Base-by-base conservation (phyloP, 2,888 invertebrate genomes). In the Podabrus alpinus region DNA sequence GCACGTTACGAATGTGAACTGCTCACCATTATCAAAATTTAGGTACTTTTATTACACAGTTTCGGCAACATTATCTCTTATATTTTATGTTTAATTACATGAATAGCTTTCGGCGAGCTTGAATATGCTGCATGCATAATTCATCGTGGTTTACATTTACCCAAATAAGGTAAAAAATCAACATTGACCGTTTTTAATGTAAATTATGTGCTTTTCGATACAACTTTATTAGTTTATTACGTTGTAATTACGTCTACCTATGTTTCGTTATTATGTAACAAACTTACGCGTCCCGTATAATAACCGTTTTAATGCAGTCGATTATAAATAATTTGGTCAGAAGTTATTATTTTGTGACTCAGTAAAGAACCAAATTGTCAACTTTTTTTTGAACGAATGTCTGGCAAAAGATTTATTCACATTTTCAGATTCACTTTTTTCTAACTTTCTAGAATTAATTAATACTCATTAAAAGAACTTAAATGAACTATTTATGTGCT, bases 161-260 rank as follows among this genome's bases (percentile, higher is more conserved):
- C 62, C 62, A 64, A 64, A 64, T 64, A 64, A 64, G 62, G 62
- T 64, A 17, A 64, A 64, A 64, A 64, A 19, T 64, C 13, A 64
- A 64, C 62, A 21, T 64, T 64, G 21, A 64, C 62, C 62, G 21
- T 64, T 17, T 64, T 64, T 64, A 21, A 21, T 21, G 13, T 64
- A 21, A 64, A 64, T 64, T 64, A 64, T 64, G 19, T n/a, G 62
- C 9, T 64, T 64, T 64, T 15, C 19, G n/a, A 19, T 19, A 19
- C 21, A 19, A 64, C 21, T 16, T 17, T 21, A 19, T 19, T 17
- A 64, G n/a, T 16, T 17, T 21, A 19, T 19, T 17, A 21, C 21
- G 62, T 64, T 64, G 62, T n/a, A 64, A 16, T 11, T 62, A 62
- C 2, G 19, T 59, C 7, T 62, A 62, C 7, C 60, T 16, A 15